Evolutionary conservation across 1,140 invertebrate species (phyloP), one percentile per base, ranked within the genome.

Genomic region (Apis cerana): DNA sequence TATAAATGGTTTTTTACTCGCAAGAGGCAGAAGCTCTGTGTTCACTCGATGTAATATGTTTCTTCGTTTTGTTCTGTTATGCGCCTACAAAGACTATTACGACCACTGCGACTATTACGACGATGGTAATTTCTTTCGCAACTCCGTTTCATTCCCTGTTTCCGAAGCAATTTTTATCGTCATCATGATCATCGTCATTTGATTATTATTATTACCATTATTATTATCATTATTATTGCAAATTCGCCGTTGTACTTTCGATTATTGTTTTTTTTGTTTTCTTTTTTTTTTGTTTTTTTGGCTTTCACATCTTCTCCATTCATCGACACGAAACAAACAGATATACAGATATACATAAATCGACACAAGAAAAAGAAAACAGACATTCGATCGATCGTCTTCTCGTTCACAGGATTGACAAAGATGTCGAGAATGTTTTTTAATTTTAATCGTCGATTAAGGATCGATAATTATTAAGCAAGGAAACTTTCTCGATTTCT

Each of bases 71-170:
- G 88, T 94, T 94, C 91, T 93, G 89, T 93, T 94, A 89, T 93
- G 92, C 92, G 91, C 93, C 88, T 91, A 93, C 93, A 93, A 91
- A 94, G 93, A 94, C 91, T 94, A 94, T 94, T 94, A 94, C 91
- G 93, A 94, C 92, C 91, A 94, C 93, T 93, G 90, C 93, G 92
- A 94, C 92, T 94, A 94, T 94, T 94, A 94, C 92, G 93, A 94
- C 90, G 92, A 94, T 93, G 93, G 93, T 94, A 94, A 94, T 93
- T 93, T 89, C 90, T 91, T 93, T 92, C 87, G 91, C 86, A 88
- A 86, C 81, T 89, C 83, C 85, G 80, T 85, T 84, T 90, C 75
- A 85, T 74, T 85, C 85, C 85, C 77, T 84, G 64, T 78, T 43
- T 90, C 83, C 86, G 85, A 90, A 83, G 84, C 86, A 83, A 64